A percentile compares a stretch with the other conserved stretches of the same genome.
Evolutionary conservation across 2,113 vertebrate genomes (phyloP).

Genomic region (Trematocara marginatum): DNA sequence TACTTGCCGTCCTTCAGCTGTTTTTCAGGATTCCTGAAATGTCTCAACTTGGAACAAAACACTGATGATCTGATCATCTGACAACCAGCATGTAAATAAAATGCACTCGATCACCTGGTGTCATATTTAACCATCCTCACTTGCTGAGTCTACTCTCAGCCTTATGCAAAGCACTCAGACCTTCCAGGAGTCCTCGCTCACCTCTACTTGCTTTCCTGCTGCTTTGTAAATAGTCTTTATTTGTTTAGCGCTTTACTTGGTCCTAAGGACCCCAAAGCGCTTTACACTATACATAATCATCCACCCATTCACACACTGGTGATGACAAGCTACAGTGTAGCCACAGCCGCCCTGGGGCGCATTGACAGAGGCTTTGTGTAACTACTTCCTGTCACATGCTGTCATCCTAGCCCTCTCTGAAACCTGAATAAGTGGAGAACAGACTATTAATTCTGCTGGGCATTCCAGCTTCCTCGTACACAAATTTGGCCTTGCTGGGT

Average conservation of each 20-base stretch:
- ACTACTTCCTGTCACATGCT: not conserved
- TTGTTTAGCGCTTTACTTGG: too few relatives aligned
- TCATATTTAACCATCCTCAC: not conserved
- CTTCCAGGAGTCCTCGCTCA: not conserved
- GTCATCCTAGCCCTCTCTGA: not conserved
- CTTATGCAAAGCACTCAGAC: not conserved
- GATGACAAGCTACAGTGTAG: too few relatives aligned
- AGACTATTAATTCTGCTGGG: not conserved
- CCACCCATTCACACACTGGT: too few relatives aligned
- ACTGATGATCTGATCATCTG: not conserved
- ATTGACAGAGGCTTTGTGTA: not conserved
- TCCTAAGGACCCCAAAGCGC: too few relatives aligned
- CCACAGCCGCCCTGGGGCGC: too few relatives aligned
- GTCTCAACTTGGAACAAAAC: not conserved
- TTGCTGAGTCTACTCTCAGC: not conserved
- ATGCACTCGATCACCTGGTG: not conserved
- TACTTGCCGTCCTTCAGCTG: not conserved
- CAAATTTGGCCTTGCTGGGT: not conserved
- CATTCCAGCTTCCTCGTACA: not conserved
- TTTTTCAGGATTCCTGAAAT: not conserved
- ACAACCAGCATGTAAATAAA: not conserved
- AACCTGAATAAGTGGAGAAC: not conserved
- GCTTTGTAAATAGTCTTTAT: too few relatives aligned
- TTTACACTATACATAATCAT: too few relatives aligned
- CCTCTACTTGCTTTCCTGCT: not conserved